phyloP scores from a whole-genome alignment of 1,140 invertebrate species.

The Bombus confusus region DNA sequence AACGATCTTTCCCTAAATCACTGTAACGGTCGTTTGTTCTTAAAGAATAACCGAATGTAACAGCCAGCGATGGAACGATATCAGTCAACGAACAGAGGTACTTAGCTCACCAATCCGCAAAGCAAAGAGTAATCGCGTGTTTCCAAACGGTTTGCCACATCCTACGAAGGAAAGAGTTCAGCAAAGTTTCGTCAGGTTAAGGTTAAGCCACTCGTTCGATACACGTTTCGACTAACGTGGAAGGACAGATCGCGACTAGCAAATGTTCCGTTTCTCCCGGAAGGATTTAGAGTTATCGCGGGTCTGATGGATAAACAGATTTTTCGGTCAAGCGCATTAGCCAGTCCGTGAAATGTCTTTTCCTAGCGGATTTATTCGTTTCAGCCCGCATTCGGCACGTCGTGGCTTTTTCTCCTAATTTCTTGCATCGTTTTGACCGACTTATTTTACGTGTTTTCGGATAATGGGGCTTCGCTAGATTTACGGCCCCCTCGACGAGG shows the following conservation, averaged over 20 bases:
- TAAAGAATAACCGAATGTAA: background rate
- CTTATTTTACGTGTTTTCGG: conserved; percentile 33
- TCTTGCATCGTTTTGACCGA: conserved; percentile 15
- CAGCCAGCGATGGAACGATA: background rate
- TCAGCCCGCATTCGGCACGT: background rate
- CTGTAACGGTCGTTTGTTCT: background rate
- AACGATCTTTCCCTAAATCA: background rate
- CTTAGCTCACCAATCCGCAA: background rate
- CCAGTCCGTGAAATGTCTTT: background rate
- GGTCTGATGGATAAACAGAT: conserved; percentile 44
- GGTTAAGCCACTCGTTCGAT: too few species aligned
- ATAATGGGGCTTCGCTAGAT: conserved; percentile 25
- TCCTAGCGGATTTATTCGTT: conserved; percentile 4
- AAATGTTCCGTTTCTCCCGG: background rate
- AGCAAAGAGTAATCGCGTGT: too few species aligned
- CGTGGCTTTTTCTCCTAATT: background rate
- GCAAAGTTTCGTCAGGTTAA: background rate
- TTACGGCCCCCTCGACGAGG: conserved; percentile 7
- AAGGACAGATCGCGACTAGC: background rate
- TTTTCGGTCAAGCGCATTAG: conserved; percentile 43
- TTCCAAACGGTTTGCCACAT: background rate
- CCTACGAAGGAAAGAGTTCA: background rate
- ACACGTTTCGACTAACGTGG: background rate
- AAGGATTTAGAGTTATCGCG: conserved; percentile 20
- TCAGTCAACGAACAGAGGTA: too few species aligned